phyloP scores from a whole-genome alignment of 2,888 invertebrate species.

The Drosophila mulleri region DNA sequence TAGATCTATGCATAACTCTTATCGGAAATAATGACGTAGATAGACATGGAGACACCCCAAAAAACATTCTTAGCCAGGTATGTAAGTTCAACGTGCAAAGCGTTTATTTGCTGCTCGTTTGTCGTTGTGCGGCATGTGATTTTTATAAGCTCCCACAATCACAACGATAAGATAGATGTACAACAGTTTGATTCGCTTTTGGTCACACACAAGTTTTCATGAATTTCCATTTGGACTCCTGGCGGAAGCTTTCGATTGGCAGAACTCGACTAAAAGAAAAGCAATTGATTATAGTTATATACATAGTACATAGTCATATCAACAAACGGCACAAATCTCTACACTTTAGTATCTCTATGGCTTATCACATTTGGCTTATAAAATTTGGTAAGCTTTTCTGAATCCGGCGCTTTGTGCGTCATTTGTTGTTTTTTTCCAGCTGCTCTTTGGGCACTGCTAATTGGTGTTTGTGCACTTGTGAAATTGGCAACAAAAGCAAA shows the following conservation, averaged over 20 bases:
- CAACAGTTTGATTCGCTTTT: not conserved
- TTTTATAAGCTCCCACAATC: conserved; percentile 19
- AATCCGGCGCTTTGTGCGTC: conserved; percentile 4
- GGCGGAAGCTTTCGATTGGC: not conserved
- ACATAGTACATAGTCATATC: too few species aligned
- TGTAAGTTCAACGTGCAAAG: conserved; percentile 43
- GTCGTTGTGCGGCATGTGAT: conserved; percentile 36
- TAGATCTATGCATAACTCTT: conserved; percentile 11
- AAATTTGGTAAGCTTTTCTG: not conserved
- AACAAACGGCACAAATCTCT: not conserved
- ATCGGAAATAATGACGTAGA: conserved; percentile 23
- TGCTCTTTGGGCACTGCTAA: conserved; percentile 56
- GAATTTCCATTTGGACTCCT: not conserved
- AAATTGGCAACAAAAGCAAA: conserved; percentile 36
- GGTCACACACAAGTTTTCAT: not conserved
- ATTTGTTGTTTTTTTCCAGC: conserved; percentile 8
- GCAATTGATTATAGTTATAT: not conserved
- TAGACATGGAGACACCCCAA: conserved; percentile 11
- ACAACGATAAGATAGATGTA: conserved; percentile 33
- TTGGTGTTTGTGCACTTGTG: conserved; percentile 60
- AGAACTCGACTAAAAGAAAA: not conserved
- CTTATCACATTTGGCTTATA: conserved; percentile 19
- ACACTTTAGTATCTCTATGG: not conserved
- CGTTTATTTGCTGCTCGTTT: not conserved
- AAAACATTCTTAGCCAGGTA: not conserved